Percentiles rank a stretch among this genome's conserved stretches.
These are phyloP conservation scores for Natator depressus DNA, from an alignment of 2,113 vertebrate genomes.

Conservation along the genomic window DNA sequence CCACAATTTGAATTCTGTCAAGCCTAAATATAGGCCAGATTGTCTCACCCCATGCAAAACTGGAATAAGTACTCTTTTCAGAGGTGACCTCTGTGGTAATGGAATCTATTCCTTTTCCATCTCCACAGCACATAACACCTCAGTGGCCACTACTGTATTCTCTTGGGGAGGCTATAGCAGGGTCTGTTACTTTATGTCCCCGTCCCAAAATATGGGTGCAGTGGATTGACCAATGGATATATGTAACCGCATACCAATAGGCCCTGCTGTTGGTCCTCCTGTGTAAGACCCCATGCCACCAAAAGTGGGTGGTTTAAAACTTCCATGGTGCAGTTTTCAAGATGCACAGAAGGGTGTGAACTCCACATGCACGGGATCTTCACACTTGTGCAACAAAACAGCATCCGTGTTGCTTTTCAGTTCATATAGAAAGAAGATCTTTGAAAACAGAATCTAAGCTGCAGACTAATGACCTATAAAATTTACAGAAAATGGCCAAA, in stretches of 20 bases:
- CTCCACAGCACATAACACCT: background rate
- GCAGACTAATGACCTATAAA: accelerated
- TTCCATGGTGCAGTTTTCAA: background rate
- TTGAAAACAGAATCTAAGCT: background rate
- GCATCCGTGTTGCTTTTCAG: background rate
- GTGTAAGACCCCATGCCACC: background rate
- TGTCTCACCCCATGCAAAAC: background rate
- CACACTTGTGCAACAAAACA: background rate
- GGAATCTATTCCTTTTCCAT: background rate
- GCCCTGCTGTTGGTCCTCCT: background rate
- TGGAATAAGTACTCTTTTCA: background rate
- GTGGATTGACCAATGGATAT: background rate
- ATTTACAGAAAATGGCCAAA: background rate
- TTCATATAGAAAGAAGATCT: accelerated
- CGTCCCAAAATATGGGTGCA: background rate
- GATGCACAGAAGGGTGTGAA: background rate
- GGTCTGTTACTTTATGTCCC: background rate
- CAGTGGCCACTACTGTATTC: background rate
- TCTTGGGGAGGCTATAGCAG: background rate
- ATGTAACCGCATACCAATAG: background rate
- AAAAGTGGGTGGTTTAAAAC: background rate
- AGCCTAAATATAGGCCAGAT: background rate
- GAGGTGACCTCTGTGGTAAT: background rate
- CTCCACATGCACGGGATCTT: background rate
- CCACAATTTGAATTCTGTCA: background rate